Base-by-base conservation (phyloP, 1,140 invertebrate species). In the Neuroterus valhalla region DNA sequence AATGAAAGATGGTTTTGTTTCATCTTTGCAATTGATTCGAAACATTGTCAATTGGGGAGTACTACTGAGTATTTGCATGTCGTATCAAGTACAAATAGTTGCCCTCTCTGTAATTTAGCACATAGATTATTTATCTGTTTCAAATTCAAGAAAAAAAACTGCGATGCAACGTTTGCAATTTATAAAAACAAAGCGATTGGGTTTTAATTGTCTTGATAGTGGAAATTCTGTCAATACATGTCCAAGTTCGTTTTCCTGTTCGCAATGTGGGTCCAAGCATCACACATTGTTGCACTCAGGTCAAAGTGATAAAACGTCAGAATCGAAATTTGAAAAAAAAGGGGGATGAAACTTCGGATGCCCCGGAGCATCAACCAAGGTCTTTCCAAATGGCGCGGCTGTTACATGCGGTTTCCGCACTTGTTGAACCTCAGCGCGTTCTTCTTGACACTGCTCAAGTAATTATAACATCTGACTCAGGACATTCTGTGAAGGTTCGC, bases 31-130 rank as follows among this genome's bases (percentile, higher is more conserved):
- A n/a, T n/a, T n/a, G n/a, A n/a, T n/a, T 55, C 21, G 50, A 0
- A 55, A 26, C 14, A 55, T 55, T 55, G 19, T 55, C 3, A 55
- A 12, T 21, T 68, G 8, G 67, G 67, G 14, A n/a, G n/a, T n/a
- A n/a, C n/a, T n/a, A n/a, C n/a, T n/a, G n/a, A n/a, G n/a, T n/a
- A n/a, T n/a, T n/a, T n/a, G n/a, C n/a, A n/a, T n/a, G n/a, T n/a
- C n/a, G n/a, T n/a, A n/a, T n/a, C n/a, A n/a, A n/a, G n/a, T n/a
- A n/a, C n/a, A n/a, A n/a, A n/a, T n/a, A n/a, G n/a, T n/a, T n/a
- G n/a, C n/a, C n/a, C n/a, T n/a, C n/a, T n/a, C n/a, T n/a, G 43
- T 67, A 15, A 38, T 66, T 55, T 21, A 73, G 66, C 70, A 38
- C 48, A 52, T 52, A 52, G 23, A 55, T 55, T 55, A 3, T 23